phyloP scores from a whole-genome alignment of 2,888 invertebrate species.

The Prosopocoilus inquinatus region DNA sequence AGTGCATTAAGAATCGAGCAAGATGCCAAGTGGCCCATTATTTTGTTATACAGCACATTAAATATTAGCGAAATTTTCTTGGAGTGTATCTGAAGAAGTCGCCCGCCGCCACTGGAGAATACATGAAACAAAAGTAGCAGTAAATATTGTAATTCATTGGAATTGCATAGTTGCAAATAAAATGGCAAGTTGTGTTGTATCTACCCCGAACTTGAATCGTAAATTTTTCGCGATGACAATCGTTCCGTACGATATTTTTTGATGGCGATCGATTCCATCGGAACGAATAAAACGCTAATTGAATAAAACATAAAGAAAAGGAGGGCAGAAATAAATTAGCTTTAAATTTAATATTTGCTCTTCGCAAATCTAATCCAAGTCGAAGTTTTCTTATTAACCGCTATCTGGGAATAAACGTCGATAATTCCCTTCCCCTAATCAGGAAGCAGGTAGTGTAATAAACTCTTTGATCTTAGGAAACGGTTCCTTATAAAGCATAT shows the following conservation, averaged over 20 bases:
- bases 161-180: conserved; percentile 26
- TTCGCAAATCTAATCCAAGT: neutral
- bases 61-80: neutral
- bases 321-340: no score
- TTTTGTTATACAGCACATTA: conserved; percentile 1
- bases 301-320: no score
- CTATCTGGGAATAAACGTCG: conserved; percentile 31
- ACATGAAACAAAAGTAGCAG: conserved; percentile 23
- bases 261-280: neutral
- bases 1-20: no score
- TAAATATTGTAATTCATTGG: conserved; percentile 26
- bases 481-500: conserved; percentile 36
- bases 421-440: conserved; percentile 34
- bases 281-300: neutral
- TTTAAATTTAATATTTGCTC: neutral
- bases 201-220: conserved; percentile 18
- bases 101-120: no score
- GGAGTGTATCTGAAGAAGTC: conserved; percentile 1
- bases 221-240: conserved; percentile 24
- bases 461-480: conserved; percentile 39
- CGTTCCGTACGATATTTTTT: conserved; percentile 3
- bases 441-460: conserved; percentile 36
- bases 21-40: no score
- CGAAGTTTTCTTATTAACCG: neutral
- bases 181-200: conserved; percentile 23